phyloP scores from a whole-genome alignment of 53 echinoderm and acorn worm genomes.

The Astropecten irregularis region DNA sequence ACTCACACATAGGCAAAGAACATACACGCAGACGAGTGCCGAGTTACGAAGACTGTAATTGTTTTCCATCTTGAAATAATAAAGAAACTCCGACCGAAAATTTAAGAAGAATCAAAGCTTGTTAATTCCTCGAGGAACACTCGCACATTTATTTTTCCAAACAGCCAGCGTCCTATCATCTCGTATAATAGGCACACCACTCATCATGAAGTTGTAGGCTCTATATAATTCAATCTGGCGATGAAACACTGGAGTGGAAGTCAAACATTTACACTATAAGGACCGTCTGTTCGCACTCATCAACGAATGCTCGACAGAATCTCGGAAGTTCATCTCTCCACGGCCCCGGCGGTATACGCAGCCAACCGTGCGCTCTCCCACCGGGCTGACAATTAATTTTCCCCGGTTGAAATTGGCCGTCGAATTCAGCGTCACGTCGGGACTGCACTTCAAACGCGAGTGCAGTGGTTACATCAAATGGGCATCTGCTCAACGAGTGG shows the following conservation, averaged over 20 bases:
- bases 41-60: not conserved
- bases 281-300: slow-evolving; percentile 20
- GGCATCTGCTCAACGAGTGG: slow-evolving; percentile 8
- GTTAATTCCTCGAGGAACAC: not conserved
- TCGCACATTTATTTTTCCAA: no score
- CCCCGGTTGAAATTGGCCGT: slow-evolving; percentile 21
- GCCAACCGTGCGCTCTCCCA: slow-evolving; percentile 21
- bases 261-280: slow-evolving; percentile 47
- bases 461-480: slow-evolving; percentile 10
- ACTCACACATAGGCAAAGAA: slow-evolving; percentile 9
- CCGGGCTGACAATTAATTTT: slow-evolving; percentile 39
- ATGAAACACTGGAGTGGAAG: not conserved
- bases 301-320: no score
- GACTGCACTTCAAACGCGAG: not conserved
- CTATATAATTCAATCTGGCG: no score
- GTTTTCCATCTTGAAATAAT: slow-evolving; percentile 16
- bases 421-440: not conserved
- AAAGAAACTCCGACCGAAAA: not conserved
- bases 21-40: not conserved
- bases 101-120: not conserved
- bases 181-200: no score
- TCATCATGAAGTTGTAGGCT: no score
- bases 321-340: slow-evolving; percentile 1
- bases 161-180: no score
- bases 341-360: not conserved